Base-by-base conservation (phyloP, 92 coral and sea anemone species). In the Ricordea florida region DNA sequence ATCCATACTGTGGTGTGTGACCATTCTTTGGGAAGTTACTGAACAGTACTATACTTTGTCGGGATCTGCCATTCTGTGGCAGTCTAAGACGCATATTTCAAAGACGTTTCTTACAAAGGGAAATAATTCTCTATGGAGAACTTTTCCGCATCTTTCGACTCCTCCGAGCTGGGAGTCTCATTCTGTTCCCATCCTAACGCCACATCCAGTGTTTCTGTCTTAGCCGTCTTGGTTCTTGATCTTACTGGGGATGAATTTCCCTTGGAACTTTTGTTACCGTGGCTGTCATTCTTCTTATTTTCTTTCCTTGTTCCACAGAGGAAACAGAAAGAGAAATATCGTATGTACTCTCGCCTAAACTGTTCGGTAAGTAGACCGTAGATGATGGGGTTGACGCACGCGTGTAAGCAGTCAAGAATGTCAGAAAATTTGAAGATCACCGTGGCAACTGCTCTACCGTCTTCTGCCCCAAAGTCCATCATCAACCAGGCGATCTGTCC, bases 401-500 rank as follows among this genome's bases (percentile, higher is more conserved):
- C 76, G 78, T 91, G 92, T 37, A 91, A 33, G 74, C 82, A 79
- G 36, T 83, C 93, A 0, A 87, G 71, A 49, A 84, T 76, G 24
- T 70, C 69, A 20, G 92, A 68, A 30, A 81, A 74, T 21, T 58
- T 61, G 32, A 65, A 75, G 23, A 87, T 57, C 33, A 79, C 67
- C 2, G 40, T 27, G 10, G 66, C 34, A 10, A 40, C 47, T 0
- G 49, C 76, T 22, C 40, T n/a, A 3, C 40, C 57, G 8, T 75
- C 21, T 10, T 67, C 44, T 2, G 62, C 58, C 0, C 97, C 97
- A 65, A 91, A 87, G 38, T 87, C 93, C 24, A 33, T 25, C 35
- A 89, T 45, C 80, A 91, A 85, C 93, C 93, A 91, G n/a, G 84
- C 92, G 23, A 91, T 76, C 24, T 89, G 81, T 2, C 88, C 92